phyloP scores from a whole-genome alignment of 2,113 vertebrate species.

The Cynoglossus semilaevis region DNA sequence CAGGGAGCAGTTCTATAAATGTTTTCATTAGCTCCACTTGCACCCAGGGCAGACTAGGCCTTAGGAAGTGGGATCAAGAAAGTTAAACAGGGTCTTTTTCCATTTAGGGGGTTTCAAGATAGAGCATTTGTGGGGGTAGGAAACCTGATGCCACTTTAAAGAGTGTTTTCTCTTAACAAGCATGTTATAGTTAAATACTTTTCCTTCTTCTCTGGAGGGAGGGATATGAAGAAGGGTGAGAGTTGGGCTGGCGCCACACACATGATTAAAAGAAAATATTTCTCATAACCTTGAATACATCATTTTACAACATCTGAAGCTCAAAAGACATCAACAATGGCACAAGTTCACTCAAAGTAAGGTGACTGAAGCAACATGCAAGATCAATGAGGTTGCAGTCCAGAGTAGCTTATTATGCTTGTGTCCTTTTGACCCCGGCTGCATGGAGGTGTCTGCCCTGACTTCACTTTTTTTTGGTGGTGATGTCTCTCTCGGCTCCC shows the following conservation, averaged over 20 bases:
- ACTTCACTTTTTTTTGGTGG: slow-evolving; percentile 28
- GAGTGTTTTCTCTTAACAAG: slow-evolving; percentile 46
- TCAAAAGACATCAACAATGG: slow-evolving; percentile 37
- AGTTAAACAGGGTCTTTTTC: slow-evolving; percentile 64
- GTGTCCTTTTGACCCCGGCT: slow-evolving; percentile 26
- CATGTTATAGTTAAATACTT: slow-evolving; percentile 50
- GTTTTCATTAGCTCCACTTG: slow-evolving; percentile 63
- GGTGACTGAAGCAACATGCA: slow-evolving; percentile 22
- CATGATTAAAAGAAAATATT: slow-evolving; percentile 58
- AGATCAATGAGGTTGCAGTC: slow-evolving; percentile 22
- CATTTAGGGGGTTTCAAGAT: slow-evolving; percentile 64
- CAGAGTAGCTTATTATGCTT: slow-evolving; percentile 7
- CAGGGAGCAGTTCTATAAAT: slow-evolving; percentile 56
- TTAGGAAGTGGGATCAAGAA: slow-evolving; percentile 61
- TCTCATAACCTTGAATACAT: slow-evolving; percentile 31
- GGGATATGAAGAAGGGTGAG: slow-evolving; percentile 15
- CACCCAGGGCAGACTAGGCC: slow-evolving; percentile 52
- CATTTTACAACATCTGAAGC: slow-evolving; percentile 62
- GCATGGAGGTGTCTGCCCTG: slow-evolving; percentile 11
- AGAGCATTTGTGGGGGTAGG: slow-evolving; percentile 51
- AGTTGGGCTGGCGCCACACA: slow-evolving; percentile 47
- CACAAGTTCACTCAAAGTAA: slow-evolving; percentile 10
- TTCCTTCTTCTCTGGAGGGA: slow-evolving; percentile 25
- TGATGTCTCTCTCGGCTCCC: slow-evolving; percentile 60
- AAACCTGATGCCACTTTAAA: slow-evolving; percentile 67